These are phyloP conservation scores for Lysiphlebus fabarum DNA, from an alignment of 1,140 invertebrate genomes.

Conservation along the genomic window DNA sequence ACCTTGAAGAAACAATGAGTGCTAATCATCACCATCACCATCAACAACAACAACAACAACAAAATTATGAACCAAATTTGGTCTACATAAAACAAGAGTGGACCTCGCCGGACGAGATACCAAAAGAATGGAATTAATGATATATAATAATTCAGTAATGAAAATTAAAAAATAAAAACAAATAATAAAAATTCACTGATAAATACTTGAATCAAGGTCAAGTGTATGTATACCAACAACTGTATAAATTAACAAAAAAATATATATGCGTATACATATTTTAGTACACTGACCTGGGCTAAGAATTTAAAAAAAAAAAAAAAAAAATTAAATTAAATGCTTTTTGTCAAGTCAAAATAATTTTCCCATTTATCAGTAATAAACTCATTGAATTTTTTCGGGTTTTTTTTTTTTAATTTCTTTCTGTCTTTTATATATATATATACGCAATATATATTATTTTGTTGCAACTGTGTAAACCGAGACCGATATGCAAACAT, in stretches of 20 bases:
- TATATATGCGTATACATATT: too few species aligned
- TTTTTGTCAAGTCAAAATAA: too few species aligned
- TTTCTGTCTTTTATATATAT: background rate
- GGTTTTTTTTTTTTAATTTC: constrained; percentile 4
- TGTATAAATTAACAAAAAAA: constrained; percentile 18
- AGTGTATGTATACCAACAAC: constrained; percentile 15
- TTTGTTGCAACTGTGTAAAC: constrained; percentile 37
- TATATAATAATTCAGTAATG: background rate
- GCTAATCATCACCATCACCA: constrained; percentile 25
- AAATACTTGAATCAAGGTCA: background rate
- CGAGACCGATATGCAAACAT: constrained; percentile 32
- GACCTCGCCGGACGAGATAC: constrained; percentile 44
- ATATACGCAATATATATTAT: background rate
- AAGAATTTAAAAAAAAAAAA: background rate
- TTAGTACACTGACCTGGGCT: constrained; percentile 1
- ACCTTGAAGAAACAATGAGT: constrained; percentile 34
- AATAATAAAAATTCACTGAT: background rate
- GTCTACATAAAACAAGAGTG: constrained; percentile 53
- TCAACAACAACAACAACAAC: constrained; percentile 19
- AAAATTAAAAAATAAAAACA: constrained; percentile 12
- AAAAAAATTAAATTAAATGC: too few species aligned
- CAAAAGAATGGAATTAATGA: constrained; percentile 44
- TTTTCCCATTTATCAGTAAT: background rate
- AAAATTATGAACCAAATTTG: constrained; percentile 38
- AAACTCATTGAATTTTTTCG: background rate